Evolutionary conservation across 2,888 invertebrate species (phyloP), one percentile per base, ranked within the genome.

Genomic region (Trimorus sp.): DNA sequence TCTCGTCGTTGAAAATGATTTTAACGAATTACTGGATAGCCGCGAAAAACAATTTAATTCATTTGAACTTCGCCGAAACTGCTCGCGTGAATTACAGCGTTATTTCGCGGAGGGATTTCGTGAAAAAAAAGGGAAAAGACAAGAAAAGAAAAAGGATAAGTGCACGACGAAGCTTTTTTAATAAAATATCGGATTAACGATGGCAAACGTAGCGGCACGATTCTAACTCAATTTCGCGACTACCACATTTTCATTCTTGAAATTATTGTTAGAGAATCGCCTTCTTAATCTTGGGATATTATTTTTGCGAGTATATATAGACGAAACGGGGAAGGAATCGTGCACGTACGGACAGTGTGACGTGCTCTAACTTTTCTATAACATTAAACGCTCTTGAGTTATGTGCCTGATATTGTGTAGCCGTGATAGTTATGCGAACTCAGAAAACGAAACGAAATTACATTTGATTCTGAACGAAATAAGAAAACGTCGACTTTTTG

Each of bases 311-410:
- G 42, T 48, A 60, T 60, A 59, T 75, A 60, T 75, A 59, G 53
- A 58, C 49, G 4, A 15, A 37, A 12, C 38, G 15, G 42, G n/a
- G 63, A 37, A 60, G 68, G 75, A 76, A 69, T 69, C 63, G 62
- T 53, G 42, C 76, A 76, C 76, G 76, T 76, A 76, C 76, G 62
- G 63, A 69, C 76, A 69, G 58, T 62, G 68, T 76, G 76, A 76
- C 76, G 76, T 69, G 76, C 76, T 49, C 62, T 51, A 76, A 62
- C 58, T 77, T 70, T 65, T 77, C 77, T 77, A 70, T 77, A 77
- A 63, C 63, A 74, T 74, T 76, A 76, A 76, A 76, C 14, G 62
- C 15, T 56, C 76, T 37, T 62, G 76, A 76, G 62, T 76, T 76
- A 68, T 75, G 68, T 75, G 60, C n/a, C 75, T 54, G 37, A 68